Evolutionary conservation across 2,113 vertebrate genomes (phyloP).

Genomic region (Thomomys bottae): DNA sequence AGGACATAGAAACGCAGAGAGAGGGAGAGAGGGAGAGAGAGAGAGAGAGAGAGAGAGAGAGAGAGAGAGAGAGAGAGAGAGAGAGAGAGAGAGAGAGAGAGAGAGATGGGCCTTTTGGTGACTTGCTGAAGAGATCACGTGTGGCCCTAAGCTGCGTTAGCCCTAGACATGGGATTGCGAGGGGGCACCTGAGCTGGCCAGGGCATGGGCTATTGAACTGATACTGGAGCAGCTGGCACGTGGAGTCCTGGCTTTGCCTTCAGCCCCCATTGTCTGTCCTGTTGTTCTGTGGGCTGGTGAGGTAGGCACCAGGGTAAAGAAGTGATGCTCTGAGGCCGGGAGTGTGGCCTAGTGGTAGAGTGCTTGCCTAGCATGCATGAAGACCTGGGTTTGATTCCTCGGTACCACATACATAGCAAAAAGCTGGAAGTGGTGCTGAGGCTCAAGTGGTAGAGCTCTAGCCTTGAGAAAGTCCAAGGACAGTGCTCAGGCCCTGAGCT

Average conservation of each 20-base stretch:
- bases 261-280: background rate
- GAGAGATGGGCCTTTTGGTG: fast-evolving
- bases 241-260: background rate
- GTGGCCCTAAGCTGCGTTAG: background rate
- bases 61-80: fast-evolving
- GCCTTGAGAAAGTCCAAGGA: too few species aligned
- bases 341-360: too few species aligned
- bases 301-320: background rate
- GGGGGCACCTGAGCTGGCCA: background rate
- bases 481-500: too few species aligned
- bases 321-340: too few species aligned
- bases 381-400: too few species aligned
- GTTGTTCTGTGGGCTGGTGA: background rate
- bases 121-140: background rate
- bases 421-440: too few species aligned
- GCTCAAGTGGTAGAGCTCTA: too few species aligned
- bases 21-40: background rate
- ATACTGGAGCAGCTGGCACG: background rate
- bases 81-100: background rate
- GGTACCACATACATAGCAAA: too few species aligned
- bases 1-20: background rate
- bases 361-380: too few species aligned
- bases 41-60: fast-evolving
- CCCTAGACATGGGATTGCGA: too few species aligned
- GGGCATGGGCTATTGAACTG: background rate